These are phyloP conservation scores for Tetragonisca angustula DNA, from an alignment of 2,888 invertebrate genomes.

Conservation along the genomic window DNA sequence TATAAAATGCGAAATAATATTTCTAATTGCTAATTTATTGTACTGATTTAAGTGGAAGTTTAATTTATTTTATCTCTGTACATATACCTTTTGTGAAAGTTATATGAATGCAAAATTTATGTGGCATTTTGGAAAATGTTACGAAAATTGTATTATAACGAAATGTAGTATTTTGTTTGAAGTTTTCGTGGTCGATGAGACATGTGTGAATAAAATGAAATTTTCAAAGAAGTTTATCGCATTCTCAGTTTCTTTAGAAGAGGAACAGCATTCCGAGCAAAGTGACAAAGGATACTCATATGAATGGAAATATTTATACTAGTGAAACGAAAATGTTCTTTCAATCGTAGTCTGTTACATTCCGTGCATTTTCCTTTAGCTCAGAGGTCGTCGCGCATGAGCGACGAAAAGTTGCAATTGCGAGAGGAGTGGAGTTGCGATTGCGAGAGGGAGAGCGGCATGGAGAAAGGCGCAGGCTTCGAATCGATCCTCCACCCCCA, in stretches of 20 bases:
- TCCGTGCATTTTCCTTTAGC: not conserved
- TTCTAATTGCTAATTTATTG: conserved; percentile 12
- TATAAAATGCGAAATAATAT: conserved; percentile 13
- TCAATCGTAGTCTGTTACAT: not conserved
- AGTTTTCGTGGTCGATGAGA: not conserved
- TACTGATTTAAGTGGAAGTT: not conserved
- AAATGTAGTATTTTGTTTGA: conserved; percentile 12
- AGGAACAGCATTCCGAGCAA: not conserved
- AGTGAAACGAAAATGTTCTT: not conserved
- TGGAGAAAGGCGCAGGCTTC: conserved; percentile 76
- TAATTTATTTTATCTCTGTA: conserved; percentile 14
- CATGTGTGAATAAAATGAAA: conserved; percentile 36
- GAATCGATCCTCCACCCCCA: conserved; percentile 76
- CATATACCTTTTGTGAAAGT: conserved; percentile 11
- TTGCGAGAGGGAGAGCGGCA: conserved; percentile 21
- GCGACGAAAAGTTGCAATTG: conserved; percentile 52
- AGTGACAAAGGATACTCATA: too few species aligned
- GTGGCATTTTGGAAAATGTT: not conserved
- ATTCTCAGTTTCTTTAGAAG: too few species aligned
- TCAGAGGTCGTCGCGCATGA: conserved; percentile 48
- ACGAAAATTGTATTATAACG: conserved; percentile 11
- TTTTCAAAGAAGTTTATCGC: conserved; percentile 13
- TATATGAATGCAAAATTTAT: conserved; percentile 1
- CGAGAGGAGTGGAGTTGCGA: conserved; percentile 36
- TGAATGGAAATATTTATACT: not conserved